Percentiles rank a stretch among this genome's conserved stretches.
phyloP scores from a whole-genome alignment of 64 coral and sea anemone genomes.

The Montipora efflorescens region DNA sequence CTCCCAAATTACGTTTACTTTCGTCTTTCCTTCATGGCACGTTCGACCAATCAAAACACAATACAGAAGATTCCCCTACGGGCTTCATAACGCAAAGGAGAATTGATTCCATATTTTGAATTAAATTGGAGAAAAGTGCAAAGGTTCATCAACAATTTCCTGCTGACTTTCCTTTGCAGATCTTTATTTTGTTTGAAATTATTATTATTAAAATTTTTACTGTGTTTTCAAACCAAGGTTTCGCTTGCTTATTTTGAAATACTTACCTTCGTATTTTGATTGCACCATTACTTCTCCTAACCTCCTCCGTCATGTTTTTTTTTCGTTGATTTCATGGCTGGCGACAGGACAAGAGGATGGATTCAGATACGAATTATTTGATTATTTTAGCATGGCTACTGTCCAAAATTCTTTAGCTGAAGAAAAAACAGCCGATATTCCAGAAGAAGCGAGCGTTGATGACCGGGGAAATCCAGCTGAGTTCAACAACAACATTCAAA shows the following conservation, averaged over 20 bases:
- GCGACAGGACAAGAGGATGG: slow-evolving; percentile 3
- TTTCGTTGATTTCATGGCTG: slow-evolving; percentile 22
- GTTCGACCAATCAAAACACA: slow-evolving; percentile 22
- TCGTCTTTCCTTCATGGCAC: not conserved
- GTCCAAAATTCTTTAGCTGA: slow-evolving; percentile 4
- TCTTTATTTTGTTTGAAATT: not conserved
- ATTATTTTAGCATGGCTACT: slow-evolving; percentile 17
- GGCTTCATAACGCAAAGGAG: not conserved
- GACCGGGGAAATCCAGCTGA: not conserved
- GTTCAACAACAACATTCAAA: slow-evolving; percentile 35
- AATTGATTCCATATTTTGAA: not conserved
- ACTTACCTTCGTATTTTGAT: not conserved
- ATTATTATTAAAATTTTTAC: not conserved
- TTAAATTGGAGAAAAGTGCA: not conserved
- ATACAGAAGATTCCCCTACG: not conserved
- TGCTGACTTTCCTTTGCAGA: not conserved
- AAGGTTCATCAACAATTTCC: not conserved
- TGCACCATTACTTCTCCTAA: not conserved
- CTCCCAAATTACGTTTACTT: not conserved
- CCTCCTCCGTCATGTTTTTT: not conserved
- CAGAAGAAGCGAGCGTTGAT: not conserved
- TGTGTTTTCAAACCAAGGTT: not conserved
- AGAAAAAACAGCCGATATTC: slow-evolving; percentile 8
- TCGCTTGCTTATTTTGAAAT: not conserved
- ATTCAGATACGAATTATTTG: not conserved